These are phyloP conservation scores for Rhabdomys pumilio DNA, from an alignment of 2,797 vertebrate genomes.

Conservation along the genomic window DNA sequence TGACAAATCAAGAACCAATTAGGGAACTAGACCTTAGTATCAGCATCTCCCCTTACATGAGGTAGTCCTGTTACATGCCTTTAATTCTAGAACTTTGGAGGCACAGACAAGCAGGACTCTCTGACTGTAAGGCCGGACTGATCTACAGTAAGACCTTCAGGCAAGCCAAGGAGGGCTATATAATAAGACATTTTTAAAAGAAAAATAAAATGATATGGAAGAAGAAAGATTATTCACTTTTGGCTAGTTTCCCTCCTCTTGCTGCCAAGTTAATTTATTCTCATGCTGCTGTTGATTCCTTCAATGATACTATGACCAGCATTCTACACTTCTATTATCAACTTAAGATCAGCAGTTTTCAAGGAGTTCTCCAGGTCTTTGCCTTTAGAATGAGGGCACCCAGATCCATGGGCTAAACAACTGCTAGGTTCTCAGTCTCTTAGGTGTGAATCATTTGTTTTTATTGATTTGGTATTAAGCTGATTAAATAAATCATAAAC, in stretches of 20 bases:
- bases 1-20: neutral
- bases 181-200: neutral
- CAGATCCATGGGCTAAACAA: neutral
- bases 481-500: neutral
- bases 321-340: neutral
- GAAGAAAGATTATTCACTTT: neutral
- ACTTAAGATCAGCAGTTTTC: rapidly evolving
- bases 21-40: neutral
- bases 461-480: neutral
- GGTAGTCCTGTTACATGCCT: neutral
- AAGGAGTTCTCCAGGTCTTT: neutral
- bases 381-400: no score
- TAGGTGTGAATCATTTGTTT: neutral
- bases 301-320: neutral
- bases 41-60: neutral
- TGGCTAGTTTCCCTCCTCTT: neutral
- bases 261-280: neutral
- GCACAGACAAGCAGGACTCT: neutral
- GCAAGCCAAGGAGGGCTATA: neutral
- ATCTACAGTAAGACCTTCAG: neutral
- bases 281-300: neutral
- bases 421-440: neutral
- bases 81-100: neutral
- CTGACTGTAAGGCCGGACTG: neutral
- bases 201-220: neutral